A percentile compares a stretch with the other conserved stretches of the same genome.
These are phyloP conservation scores for Dynastes maya DNA, from an alignment of 2,888 invertebrate species.

Conservation along the genomic window DNA sequence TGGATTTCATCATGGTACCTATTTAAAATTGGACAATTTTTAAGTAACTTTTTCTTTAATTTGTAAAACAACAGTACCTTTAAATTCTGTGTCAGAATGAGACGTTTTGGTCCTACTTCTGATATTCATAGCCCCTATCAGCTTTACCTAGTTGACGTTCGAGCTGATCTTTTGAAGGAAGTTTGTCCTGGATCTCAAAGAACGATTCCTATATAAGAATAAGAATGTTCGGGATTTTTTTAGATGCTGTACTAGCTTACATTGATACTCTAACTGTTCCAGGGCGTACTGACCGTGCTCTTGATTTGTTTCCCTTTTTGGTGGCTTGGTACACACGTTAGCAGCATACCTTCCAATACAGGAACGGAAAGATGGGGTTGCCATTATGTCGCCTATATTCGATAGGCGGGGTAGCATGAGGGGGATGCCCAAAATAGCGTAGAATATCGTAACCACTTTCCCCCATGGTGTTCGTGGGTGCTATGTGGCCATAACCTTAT, in stretches of 20 bases:
- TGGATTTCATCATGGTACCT: constrained; percentile 65
- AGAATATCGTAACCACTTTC: constrained; percentile 95
- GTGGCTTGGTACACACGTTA: constrained; percentile 90
- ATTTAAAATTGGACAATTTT: neutral
- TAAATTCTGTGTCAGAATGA: constrained; percentile 83
- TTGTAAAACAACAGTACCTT: constrained; percentile 69
- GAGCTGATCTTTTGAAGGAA: constrained; percentile 74
- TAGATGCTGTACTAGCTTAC: constrained; percentile 13
- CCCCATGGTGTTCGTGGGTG: constrained; percentile 95
- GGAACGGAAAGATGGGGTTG: constrained; percentile 90
- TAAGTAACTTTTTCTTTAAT: neutral
- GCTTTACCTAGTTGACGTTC: constrained; percentile 76
- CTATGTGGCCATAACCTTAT: constrained; percentile 94
- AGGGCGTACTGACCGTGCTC: constrained; percentile 66
- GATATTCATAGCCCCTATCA: constrained; percentile 76
- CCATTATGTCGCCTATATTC: constrained; percentile 95
- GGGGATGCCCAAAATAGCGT: constrained; percentile 95
- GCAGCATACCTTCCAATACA: constrained; percentile 95
- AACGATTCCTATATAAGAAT: constrained; percentile 60
- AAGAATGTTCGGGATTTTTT: neutral
- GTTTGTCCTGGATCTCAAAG: constrained; percentile 71
- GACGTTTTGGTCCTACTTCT: constrained; percentile 77
- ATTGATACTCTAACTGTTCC: constrained; percentile 61
- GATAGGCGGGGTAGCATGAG: constrained; percentile 95
- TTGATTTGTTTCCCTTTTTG: constrained; percentile 74